Evolutionary conservation across 1,140 invertebrate genomes (phyloP).

Genomic region (Zaprionus camerounensis): DNA sequence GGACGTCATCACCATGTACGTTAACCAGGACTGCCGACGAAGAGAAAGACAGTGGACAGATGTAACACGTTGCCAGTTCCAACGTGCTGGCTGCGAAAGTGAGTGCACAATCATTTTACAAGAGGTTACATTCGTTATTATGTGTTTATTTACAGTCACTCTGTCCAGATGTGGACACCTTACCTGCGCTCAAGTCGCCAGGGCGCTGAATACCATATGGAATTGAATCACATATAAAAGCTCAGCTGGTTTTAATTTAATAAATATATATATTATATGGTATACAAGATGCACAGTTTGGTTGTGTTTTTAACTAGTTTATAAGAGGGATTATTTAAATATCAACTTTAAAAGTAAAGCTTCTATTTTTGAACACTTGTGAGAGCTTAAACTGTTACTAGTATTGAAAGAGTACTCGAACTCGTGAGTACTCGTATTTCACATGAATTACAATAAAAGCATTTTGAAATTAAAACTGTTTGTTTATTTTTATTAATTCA

Average conservation of each 20-base stretch:
- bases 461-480: constrained; percentile 51
- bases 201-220: background rate
- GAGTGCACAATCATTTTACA: background rate
- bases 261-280: constrained; percentile 1
- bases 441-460: constrained; percentile 56
- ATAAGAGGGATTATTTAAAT: background rate
- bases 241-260: background rate
- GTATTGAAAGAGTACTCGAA: constrained; percentile 75
- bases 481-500: constrained; percentile 59
- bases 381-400: constrained; percentile 78
- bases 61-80: constrained; percentile 53
- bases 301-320: background rate
- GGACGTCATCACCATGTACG: constrained; percentile 33
- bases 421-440: constrained; percentile 39
- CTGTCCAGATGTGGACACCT: constrained; percentile 21
- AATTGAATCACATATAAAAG: background rate
- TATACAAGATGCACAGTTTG: background rate
- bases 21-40: constrained; percentile 43
- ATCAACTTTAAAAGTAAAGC: background rate
- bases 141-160: constrained; percentile 16
- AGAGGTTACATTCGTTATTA: background rate
- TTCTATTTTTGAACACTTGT: constrained; percentile 21
- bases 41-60: constrained; percentile 22
- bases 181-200: constrained; percentile 45
- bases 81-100: constrained; percentile 53